phyloP scores from a whole-genome alignment of 2,888 invertebrate genomes.

The Trachelus stipa region DNA sequence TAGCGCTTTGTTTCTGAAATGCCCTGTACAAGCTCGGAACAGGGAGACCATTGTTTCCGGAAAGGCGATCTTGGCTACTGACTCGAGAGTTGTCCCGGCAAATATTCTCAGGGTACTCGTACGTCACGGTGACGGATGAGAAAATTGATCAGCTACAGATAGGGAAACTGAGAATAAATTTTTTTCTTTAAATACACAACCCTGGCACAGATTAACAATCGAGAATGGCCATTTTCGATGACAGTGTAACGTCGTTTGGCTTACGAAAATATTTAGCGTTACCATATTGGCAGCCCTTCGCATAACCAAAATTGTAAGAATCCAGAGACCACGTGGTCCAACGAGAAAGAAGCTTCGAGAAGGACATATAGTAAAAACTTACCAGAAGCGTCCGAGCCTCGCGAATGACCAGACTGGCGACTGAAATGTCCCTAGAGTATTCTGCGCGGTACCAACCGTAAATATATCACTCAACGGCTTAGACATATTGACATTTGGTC shows the following conservation, averaged over 20 bases:
- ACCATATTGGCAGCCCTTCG: no score
- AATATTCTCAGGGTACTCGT: neutral
- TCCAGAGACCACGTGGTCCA: neutral
- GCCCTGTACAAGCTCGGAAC: neutral
- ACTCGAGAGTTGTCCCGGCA: neutral
- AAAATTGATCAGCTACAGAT: neutral
- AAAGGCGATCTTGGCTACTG: neutral
- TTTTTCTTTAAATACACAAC: no score
- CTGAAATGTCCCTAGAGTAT: constrained; percentile 43
- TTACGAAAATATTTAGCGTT: no score
- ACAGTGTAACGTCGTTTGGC: no score
- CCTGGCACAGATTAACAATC: no score
- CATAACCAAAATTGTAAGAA: neutral
- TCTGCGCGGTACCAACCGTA: constrained; percentile 55
- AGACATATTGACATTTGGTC: constrained; percentile 60
- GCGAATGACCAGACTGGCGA: neutral
- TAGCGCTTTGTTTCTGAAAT: neutral
- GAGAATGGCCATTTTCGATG: no score
- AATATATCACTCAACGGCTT: constrained; percentile 61
- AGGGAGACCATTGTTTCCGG: neutral
- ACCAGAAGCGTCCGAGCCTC: neutral
- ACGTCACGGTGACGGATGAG: neutral
- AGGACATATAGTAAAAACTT: neutral
- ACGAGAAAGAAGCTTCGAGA: neutral
- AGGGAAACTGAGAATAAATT: neutral